Evolutionary conservation across 1,140 invertebrate genomes (phyloP), one percentile per base, ranked within the genome.

Genomic region (Aporrectodea caliginosa): DNA sequence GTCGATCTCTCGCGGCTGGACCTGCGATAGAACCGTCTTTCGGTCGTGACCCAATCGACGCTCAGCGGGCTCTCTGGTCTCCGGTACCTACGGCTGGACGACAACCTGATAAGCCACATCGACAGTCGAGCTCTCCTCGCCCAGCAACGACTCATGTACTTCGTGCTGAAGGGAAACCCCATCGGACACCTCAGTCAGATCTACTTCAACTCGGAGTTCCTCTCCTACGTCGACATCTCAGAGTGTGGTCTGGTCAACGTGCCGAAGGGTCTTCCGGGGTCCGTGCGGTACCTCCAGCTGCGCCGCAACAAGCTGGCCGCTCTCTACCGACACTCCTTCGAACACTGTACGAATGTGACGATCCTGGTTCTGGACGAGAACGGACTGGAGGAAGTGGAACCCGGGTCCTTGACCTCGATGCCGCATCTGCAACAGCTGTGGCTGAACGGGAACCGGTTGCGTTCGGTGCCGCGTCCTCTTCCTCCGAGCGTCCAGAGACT

Each of bases 291-390:
- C 80, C 88, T 97, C 29, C 91, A 92, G 69, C 86, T 96, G 0
- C 90, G 92, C 0, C 92, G 92, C n/a, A 97, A 96, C 84, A 91
- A 90, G 82, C 90, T 94, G 69, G 91, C 90, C 73, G 88, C 90
- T 0, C 92, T 97, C 29, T 90, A 91, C 69, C 91, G 93, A 82
- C 93, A 94, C n/a, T 94, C 96, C 84, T 90, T 96, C 73, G 93
- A 95, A 84, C 93, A 93, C 79, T 96, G 95, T 86, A 93, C 93
- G 0, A 87, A 95, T 32, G 85, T 97, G 16, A 92, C 93, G 79
- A 90, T 93, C n/a, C 85, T 97, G 35, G 93, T 94, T 84, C 91
- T 97, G 68, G 93, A 93, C 29, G 91, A 92, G 71, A 96, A 96
- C 84, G 89, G 90, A 78, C 90, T 97, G 32, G 87, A 87, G 68